Evolutionary conservation across 2,888 invertebrate genomes (phyloP).

Genomic region (Luffia ferchaultella): DNA sequence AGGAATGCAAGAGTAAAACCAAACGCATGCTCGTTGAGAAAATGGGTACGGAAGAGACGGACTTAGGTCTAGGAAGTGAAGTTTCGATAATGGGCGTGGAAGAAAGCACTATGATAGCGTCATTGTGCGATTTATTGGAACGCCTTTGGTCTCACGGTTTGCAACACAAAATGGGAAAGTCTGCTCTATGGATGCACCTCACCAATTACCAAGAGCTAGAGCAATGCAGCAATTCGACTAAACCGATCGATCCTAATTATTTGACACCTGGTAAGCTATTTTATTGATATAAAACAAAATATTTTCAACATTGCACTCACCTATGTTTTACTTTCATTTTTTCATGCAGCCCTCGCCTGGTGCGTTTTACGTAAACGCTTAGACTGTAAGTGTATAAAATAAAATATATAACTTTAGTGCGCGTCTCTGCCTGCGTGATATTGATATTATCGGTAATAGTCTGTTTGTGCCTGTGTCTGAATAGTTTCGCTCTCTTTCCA

Average conservation of each 20-base stretch:
- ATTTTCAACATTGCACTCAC: slow-evolving; percentile 3
- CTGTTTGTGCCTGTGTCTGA: too few relatives aligned
- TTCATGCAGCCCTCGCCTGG: slow-evolving; percentile 87
- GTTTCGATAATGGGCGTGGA: slow-evolving; percentile 79
- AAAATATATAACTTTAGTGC: too few relatives aligned
- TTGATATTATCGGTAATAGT: too few relatives aligned
- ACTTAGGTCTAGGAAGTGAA: slow-evolving; percentile 88
- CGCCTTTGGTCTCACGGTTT: slow-evolving; percentile 98
- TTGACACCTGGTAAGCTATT: slow-evolving; percentile 54
- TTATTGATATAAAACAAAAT: neutral
- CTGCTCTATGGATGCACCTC: slow-evolving; percentile 96
- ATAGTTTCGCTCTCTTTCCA: too few relatives aligned
- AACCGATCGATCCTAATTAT: slow-evolving; percentile 61
- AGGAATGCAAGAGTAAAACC: slow-evolving; percentile 94
- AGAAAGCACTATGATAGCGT: slow-evolving; percentile 98
- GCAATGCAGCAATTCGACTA: slow-evolving; percentile 66
- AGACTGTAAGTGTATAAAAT: slow-evolving; percentile 82
- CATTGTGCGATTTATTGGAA: slow-evolving; percentile 95
- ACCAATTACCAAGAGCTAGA: slow-evolving; percentile 88
- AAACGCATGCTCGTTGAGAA: slow-evolving; percentile 99
- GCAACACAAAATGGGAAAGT: slow-evolving; percentile 95
- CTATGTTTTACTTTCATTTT: slow-evolving; percentile 17
- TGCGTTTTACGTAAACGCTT: slow-evolving; percentile 90
- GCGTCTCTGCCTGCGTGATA: too few relatives aligned
- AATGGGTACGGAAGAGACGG: slow-evolving; percentile 97